Conservation (phyloP, 2,888 invertebrate species). For the Anoplius nigerrimus region DNA sequence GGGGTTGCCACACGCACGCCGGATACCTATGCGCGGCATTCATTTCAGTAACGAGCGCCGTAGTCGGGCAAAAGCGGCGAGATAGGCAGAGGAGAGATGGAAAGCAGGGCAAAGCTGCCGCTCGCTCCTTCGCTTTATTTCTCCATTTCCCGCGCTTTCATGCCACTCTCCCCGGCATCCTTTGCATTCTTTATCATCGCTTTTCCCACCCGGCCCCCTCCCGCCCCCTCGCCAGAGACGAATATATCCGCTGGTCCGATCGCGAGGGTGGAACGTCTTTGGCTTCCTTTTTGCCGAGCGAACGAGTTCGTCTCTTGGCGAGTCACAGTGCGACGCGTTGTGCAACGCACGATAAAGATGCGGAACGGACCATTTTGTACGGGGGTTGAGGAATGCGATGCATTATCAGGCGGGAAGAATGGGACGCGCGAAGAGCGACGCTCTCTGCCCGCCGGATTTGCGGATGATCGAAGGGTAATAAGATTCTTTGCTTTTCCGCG, state of each 20-base stretch:
- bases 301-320: no score
- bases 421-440: no score
- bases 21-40: constrained; percentile 8
- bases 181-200: neutral
- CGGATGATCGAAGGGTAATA: no score
- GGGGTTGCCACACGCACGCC: constrained; percentile 28
- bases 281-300: no score
- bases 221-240: neutral
- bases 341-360: no score
- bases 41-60: constrained; percentile 24
- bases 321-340: no score
- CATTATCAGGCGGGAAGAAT: no score
- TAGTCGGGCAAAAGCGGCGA: constrained; percentile 7
- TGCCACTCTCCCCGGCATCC: neutral
- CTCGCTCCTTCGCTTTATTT: neutral
- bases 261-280: no score
- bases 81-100: neutral
- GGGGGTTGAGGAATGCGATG: no score
- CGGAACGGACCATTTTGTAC: no score
- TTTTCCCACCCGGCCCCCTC: neutral
- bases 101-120: neutral
- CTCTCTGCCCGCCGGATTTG: no score
- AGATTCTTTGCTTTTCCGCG: no score
- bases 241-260: neutral
- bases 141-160: constrained; percentile 8